Evolutionary conservation across 2,797 vertebrate genomes (phyloP).

Genomic region (Thaleichthys pacificus): DNA sequence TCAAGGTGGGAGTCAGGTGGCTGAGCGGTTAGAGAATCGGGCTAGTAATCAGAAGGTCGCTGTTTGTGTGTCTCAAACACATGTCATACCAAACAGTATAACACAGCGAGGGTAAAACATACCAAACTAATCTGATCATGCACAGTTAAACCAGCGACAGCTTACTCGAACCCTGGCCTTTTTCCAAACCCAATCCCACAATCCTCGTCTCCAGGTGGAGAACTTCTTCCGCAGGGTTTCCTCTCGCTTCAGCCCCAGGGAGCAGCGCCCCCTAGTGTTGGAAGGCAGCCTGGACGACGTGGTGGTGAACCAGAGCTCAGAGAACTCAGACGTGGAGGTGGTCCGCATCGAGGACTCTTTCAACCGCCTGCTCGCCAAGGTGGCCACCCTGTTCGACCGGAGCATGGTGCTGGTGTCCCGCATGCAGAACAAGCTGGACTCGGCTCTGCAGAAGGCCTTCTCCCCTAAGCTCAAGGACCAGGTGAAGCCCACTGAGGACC

Average conservation of each 20-base stretch:
- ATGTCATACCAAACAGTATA: too few relatives aligned
- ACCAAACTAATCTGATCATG: too few relatives aligned
- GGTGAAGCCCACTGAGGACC: conserved; percentile 36
- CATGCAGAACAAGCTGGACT: conserved; percentile 79
- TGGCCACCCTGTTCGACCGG: conserved; percentile 76
- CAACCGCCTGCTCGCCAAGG: conserved; percentile 67
- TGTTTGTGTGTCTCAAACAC: too few relatives aligned
- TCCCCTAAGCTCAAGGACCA: conserved; percentile 57
- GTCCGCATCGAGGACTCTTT: conserved; percentile 80
- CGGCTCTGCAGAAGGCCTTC: conserved; percentile 79
- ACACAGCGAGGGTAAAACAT: too few relatives aligned
- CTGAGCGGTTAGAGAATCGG: too few relatives aligned
- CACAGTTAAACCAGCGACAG: too few relatives aligned
- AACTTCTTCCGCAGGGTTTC: conserved; percentile 82
- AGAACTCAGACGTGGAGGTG: conserved; percentile 69
- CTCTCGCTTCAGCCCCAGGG: conserved; percentile 68
- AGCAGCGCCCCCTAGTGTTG: conserved; percentile 40
- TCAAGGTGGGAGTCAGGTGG: conserved; percentile 61
- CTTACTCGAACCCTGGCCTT: too few relatives aligned
- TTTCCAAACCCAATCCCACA: background rate
- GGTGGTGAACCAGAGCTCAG: conserved; percentile 61
- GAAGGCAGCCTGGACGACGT: conserved; percentile 29
- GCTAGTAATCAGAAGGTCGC: too few relatives aligned
- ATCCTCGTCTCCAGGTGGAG: conserved; percentile 72
- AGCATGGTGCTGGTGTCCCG: conserved; percentile 78